phyloP scores from a whole-genome alignment of 2,797 vertebrate species.

The Acanthurus lineatus region DNA sequence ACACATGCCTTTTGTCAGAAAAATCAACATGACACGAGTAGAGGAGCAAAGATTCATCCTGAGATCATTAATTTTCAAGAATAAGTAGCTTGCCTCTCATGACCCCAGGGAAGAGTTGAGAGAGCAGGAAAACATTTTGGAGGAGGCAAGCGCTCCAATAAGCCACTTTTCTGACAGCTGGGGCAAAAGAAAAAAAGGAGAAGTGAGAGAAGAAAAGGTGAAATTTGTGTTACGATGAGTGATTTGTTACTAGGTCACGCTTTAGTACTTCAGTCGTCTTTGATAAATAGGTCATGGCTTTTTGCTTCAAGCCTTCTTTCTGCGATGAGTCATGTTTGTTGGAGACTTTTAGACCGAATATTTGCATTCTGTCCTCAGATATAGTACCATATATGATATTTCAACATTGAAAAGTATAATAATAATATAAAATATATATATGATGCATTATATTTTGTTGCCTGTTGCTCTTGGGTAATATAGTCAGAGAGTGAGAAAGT shows the following conservation, averaged over 20 bases:
- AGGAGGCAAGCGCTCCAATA: slow-evolving; percentile 13
- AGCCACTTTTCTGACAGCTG: slow-evolving; percentile 31
- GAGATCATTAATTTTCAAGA: slow-evolving; percentile 50
- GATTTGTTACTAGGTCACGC: slow-evolving; percentile 56
- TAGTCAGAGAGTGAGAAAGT: too few species aligned
- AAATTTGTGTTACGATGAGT: slow-evolving; percentile 32
- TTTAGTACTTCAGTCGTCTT: slow-evolving; percentile 53
- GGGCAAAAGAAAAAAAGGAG: neutral
- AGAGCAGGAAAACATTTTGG: slow-evolving; percentile 29
- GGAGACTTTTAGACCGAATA: slow-evolving; percentile 53
- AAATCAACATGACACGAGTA: slow-evolving; percentile 47
- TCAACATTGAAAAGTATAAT: too few species aligned
- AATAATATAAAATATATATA: too few species aligned
- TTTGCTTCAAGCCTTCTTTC: slow-evolving; percentile 62
- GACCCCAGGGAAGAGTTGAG: slow-evolving; percentile 31
- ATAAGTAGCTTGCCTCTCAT: slow-evolving; percentile 36
- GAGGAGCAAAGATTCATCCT: slow-evolving; percentile 24
- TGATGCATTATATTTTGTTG: too few species aligned
- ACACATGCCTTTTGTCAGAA: slow-evolving; percentile 41
- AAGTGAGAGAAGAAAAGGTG: slow-evolving; percentile 34
- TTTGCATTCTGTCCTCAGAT: slow-evolving; percentile 46
- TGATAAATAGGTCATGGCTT: slow-evolving; percentile 69
- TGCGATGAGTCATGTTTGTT: slow-evolving; percentile 68
- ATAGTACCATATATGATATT: too few species aligned
- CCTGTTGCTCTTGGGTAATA: too few species aligned